phyloP scores from a whole-genome alignment of 2,888 invertebrate genomes.

The Griposia aprilina region DNA sequence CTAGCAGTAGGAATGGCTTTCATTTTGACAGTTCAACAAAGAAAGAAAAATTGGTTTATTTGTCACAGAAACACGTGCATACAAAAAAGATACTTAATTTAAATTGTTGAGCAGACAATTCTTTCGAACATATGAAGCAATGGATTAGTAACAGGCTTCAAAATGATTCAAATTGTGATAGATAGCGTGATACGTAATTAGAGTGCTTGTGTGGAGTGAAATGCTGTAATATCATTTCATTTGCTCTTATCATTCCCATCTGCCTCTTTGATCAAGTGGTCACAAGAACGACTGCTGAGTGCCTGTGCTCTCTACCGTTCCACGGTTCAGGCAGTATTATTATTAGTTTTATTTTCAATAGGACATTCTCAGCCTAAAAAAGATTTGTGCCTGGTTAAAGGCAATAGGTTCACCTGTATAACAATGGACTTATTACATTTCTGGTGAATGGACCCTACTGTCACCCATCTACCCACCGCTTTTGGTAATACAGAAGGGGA shows the following conservation, averaged over 20 bases:
- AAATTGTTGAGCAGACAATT: too few species aligned
- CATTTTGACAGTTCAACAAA: too few species aligned
- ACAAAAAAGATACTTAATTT: too few species aligned
- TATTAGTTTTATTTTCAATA: neutral
- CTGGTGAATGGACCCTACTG: neutral
- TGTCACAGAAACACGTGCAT: too few species aligned
- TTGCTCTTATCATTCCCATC: neutral
- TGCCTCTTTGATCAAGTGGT: neutral
- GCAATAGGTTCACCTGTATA: neutral
- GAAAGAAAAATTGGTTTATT: too few species aligned
- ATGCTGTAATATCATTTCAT: neutral
- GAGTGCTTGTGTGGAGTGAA: too few species aligned
- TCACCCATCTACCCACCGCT: neutral
- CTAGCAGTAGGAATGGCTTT: too few species aligned
- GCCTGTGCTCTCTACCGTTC: neutral
- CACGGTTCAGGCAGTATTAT: neutral
- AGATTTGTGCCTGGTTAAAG: neutral
- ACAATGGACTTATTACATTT: neutral
- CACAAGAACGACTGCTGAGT: neutral
- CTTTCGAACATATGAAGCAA: too few species aligned
- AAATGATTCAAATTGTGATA: too few species aligned
- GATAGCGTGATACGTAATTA: too few species aligned
- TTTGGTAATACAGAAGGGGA: neutral
- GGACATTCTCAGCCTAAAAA: neutral
- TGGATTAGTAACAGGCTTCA: too few species aligned